phyloP scores from a whole-genome alignment of 2,113 vertebrate genomes.

The Pelvicachromis taeniatus region DNA sequence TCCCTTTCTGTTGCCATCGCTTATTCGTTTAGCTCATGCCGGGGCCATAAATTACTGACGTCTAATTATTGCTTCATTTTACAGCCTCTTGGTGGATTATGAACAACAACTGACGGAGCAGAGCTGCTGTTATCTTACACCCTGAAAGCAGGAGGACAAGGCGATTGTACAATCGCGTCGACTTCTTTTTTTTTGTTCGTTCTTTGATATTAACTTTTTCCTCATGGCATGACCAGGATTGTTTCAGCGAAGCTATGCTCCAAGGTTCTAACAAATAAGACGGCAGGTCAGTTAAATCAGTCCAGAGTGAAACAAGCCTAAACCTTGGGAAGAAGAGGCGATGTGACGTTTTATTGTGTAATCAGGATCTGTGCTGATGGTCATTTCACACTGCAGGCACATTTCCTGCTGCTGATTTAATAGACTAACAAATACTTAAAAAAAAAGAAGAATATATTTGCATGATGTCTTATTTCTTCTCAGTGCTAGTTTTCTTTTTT shows the following conservation, averaged over 20 bases:
- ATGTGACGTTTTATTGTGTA: conserved; percentile 13
- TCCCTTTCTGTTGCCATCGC: neutral
- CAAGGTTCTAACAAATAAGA: neutral
- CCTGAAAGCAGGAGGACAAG: neutral
- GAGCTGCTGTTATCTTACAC: neutral
- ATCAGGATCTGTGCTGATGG: neutral
- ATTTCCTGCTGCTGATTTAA: conserved; percentile 31
- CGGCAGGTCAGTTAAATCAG: neutral
- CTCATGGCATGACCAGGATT: conserved; percentile 34
- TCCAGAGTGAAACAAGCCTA: neutral
- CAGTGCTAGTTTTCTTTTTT: conserved; percentile 42
- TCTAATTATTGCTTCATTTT: neutral
- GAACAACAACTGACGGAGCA: conserved; percentile 68
- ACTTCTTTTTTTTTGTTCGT: neutral
- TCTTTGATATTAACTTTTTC: conserved; percentile 26
- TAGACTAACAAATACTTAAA: neutral
- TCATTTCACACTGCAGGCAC: conserved; percentile 1
- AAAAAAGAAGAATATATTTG: neutral
- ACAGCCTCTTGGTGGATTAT: conserved; percentile 73
- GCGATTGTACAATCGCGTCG: neutral
- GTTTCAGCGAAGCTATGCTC: conserved; percentile 6
- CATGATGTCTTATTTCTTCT: conserved; percentile 63
- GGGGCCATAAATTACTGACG: neutral
- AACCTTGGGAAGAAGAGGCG: conserved; percentile 3
- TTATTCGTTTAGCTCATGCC: neutral